Base-by-base conservation (phyloP, 1,140 invertebrate genomes). In the Sycophila sp. region DNA sequence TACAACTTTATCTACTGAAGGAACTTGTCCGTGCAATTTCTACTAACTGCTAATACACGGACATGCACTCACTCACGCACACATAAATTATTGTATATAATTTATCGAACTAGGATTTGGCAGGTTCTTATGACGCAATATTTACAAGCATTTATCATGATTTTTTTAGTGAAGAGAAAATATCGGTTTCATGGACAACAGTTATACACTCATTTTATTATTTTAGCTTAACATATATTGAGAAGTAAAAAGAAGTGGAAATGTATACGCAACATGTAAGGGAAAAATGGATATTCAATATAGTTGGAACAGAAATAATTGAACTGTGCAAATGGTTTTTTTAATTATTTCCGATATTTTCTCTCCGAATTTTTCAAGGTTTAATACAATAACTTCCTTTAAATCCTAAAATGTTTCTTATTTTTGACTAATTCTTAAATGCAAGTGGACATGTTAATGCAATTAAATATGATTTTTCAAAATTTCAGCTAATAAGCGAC, bases 11-110 rank as follows among this genome's bases (percentile, higher is more conserved):
- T 71, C 55, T 71, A 71, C 62, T 60, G 40, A 71, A 71, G 69
- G 69, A 71, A 71, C 69, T 71, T 60, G 69, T 71, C 69, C 69
- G 69, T 71, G 69, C 69, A 71, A 71, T 71, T 71, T 71, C 28
- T 66, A 66, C 56, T 71, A 71, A 71, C 63, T 71, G 62, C 56
- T 71, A 71, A 71, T 71, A 71, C 69, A 71, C 69, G 69, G 69
- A 71, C 69, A 66, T 47, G 17, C 45, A 51, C 62, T 49, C 62
- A 53, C 63, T 49, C 51, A 53, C 45, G 15, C 63, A 64, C 32
- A 42, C 69, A 53, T 30, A 49, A 64, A 58, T 64, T 71, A 71
- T 63, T 63, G 49, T 70, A 32, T 70, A 22, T 42, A 24, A 5
- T 69, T 69, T 69, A 69, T 62, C 58, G 49, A 69, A 62, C 67